Evolutionary conservation across 2,113 vertebrate species (phyloP).

Genomic region (Vulpes lagopus): DNA sequence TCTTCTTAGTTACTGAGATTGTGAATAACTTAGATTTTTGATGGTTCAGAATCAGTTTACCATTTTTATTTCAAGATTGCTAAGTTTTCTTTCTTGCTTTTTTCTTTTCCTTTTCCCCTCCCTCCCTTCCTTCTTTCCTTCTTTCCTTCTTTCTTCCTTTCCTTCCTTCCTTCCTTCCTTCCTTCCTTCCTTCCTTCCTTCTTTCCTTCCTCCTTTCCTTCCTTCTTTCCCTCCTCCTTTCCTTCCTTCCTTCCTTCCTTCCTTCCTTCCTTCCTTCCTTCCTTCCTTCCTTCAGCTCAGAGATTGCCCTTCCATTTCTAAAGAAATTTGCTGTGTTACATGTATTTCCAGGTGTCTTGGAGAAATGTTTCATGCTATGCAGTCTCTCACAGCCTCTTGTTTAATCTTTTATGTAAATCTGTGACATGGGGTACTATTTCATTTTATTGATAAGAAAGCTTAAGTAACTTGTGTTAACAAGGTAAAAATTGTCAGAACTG

Average conservation of each 20-base stretch:
- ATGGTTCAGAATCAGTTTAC: neutral
- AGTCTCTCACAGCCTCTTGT: neutral
- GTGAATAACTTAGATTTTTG: neutral
- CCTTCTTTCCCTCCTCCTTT: too few relatives aligned
- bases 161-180: too few relatives aligned
- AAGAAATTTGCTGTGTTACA: neutral
- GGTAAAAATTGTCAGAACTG: neutral
- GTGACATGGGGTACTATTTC: neutral
- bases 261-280: neutral
- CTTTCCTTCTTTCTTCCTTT: too few relatives aligned
- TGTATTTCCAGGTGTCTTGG: neutral
- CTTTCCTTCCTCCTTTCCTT: rapidly evolving
- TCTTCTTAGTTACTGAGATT: neutral
- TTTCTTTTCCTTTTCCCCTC: neutral
- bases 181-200: too few relatives aligned
- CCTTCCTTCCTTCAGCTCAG: neutral
- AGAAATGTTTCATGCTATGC: neutral
- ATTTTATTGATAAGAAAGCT: constrained; percentile 27
- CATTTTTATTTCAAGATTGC: neutral
- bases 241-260: too few relatives aligned
- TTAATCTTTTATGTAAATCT: neutral
- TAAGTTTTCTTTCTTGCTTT: neutral
- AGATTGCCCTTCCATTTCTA: neutral
- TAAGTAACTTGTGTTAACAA: neutral
- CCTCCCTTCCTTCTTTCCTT: too few relatives aligned